phyloP scores from a whole-genome alignment of 2,797 vertebrate genomes.

The Acrossocheilus fasciatus region DNA sequence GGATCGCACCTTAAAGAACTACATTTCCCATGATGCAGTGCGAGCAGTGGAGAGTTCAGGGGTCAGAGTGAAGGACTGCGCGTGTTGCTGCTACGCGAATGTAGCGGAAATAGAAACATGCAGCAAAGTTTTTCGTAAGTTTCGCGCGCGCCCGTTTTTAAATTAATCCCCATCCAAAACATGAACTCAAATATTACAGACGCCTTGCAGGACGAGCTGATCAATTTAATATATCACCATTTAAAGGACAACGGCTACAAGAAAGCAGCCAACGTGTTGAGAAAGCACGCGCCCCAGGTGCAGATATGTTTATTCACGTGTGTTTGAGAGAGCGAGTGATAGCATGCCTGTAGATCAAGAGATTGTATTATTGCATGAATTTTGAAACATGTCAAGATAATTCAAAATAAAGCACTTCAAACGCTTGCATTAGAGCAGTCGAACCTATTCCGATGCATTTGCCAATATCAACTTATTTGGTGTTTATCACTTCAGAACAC shows the following conservation, averaged over 20 bases:
- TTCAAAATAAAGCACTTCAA: not conserved
- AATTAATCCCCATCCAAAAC: not conserved
- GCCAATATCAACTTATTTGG: not conserved
- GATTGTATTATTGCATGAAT: not conserved
- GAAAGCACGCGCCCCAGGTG: conserved; percentile 76
- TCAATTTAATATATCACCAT: conserved; percentile 74
- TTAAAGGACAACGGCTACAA: conserved; percentile 78
- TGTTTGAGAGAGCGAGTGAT: not conserved
- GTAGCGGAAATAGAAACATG: conserved; percentile 19
- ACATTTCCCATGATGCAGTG: conserved; percentile 72
- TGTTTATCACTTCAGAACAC: not conserved
- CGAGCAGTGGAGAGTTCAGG: conserved; percentile 63
- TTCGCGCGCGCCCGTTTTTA: not conserved
- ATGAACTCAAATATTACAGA: conserved; percentile 68
- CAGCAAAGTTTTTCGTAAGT: conserved; percentile 34
- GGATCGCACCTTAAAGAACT: conserved; percentile 52
- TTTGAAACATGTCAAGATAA: not conserved
- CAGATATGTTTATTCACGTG: not conserved
- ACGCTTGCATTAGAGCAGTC: not conserved
- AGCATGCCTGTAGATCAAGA: not conserved
- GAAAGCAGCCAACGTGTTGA: conserved; percentile 78
- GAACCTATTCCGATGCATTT: not conserved
- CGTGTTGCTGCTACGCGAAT: conserved; percentile 55
- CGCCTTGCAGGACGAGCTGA: conserved; percentile 65
- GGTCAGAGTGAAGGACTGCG: conserved; percentile 56